phyloP scores from a whole-genome alignment of 2,797 vertebrate species.

The Muscicapa striata region DNA sequence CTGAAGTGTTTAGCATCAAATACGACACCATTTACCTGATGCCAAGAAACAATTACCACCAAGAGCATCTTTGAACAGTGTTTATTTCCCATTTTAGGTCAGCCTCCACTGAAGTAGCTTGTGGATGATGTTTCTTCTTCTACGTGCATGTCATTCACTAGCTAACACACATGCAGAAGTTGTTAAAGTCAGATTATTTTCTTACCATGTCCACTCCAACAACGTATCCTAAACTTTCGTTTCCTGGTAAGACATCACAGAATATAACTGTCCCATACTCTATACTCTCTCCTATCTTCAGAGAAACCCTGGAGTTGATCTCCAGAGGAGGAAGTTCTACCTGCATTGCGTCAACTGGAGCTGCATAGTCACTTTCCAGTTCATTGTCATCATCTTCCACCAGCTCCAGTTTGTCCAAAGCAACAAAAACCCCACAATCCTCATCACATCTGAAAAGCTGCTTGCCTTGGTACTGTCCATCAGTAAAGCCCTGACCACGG shows the following conservation, averaged over 20 bases:
- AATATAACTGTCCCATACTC: constrained; percentile 97
- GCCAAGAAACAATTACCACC: neutral
- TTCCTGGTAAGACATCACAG: constrained; percentile 94
- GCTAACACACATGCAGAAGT: constrained; percentile 65
- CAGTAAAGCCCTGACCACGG: constrained; percentile 95
- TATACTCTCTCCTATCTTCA: constrained; percentile 91
- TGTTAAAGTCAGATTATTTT: constrained; percentile 57
- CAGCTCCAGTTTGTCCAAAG: constrained; percentile 94
- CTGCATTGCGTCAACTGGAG: constrained; percentile 85
- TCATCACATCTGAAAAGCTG: constrained; percentile 98
- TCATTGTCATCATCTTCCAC: constrained; percentile 90
- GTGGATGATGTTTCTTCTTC: constrained; percentile 19
- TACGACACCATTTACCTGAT: neutral
- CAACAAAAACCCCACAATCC: constrained; percentile 97
- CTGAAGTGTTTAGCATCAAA: neutral
- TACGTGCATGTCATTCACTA: constrained; percentile 67
- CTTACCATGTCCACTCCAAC: constrained; percentile 99
- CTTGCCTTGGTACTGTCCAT: constrained; percentile 95
- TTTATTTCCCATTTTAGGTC: constrained; percentile 13
- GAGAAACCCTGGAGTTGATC: constrained; percentile 95
- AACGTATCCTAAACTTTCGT: constrained; percentile 95
- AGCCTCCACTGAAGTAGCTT: constrained; percentile 65
- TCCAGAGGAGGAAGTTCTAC: constrained; percentile 90
- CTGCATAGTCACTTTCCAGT: constrained; percentile 87
- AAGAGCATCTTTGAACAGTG: neutral